Base-by-base conservation (phyloP, 2,888 invertebrate species). In the Orthosia incerta region DNA sequence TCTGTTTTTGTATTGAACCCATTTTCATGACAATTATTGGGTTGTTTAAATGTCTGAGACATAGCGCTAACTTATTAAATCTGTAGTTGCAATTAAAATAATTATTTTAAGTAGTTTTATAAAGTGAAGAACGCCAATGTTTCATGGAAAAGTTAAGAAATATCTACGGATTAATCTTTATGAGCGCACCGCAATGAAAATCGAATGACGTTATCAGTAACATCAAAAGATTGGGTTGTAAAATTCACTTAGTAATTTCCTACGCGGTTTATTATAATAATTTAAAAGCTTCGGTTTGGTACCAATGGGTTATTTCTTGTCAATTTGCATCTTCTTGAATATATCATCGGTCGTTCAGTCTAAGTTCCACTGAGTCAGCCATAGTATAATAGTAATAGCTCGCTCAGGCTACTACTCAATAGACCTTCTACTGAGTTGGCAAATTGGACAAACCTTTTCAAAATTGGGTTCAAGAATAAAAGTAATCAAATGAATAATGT, bases 11-110 rank as follows among this genome's bases (percentile, higher is more conserved):
- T 84, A 67, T 63, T 26, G 31, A 74, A 75, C 61, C 61, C 60
- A 70, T 78, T 83, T 80, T 80, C 60, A 78, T 64, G 70, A 72
- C 76, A 80, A 85, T 84, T 74, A 80, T 69, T 50, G 48, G n/a
- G 67, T 71, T 64, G 64, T 78, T 76, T 67, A 83, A 85, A 86
- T 80, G 62, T 64, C 64, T 46, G 64, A 67, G 51, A 62, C 59
- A 56, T 31, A 68, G 53, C 59, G 48, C 12, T 66, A 62, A 73
- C 39, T 83, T 57, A 72, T 74, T 50, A 73, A 81, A 69, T 59
- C 51, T 62, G 61, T 48, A 20, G 23, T 26, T 45, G 56, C 51
- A 55, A 66, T 80, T 67, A 82, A 63, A 71, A 57, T 53, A 16
- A 77, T 59, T 57, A 23, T 26, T 13, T 26, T 55, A 74, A 57